Evolutionary conservation across 2,797 vertebrate species (phyloP), one percentile per base, ranked within the genome.

Genomic region (Acridotheres tristis): DNA sequence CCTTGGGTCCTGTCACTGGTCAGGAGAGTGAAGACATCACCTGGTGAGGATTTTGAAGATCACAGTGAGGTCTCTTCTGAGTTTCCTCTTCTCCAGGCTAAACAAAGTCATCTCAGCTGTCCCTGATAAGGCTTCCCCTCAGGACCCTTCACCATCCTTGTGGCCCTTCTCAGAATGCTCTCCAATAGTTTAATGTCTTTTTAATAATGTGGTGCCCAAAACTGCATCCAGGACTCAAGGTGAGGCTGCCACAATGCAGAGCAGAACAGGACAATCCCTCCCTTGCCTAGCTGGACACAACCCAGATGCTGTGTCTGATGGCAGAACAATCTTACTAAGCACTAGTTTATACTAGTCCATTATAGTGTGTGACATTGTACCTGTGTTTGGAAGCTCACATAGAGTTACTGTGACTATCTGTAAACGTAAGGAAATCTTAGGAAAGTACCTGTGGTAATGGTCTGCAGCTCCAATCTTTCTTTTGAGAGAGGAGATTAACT

Each of bases 131-230:
- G 6, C 57, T 69, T 63, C 27, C 20, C 20, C 29, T 57, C 5
- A 1, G 38, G 15, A 43, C 2, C 8, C 23, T 58, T 77, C 29
- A 45, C 12, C 29, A 40, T 32, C 17, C 9, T 51, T 0, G 0
- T 58, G 21, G 29, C 25, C 10, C 38, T 58, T 62, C 29, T 77
- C 66, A 71, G 51, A n/a, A 34, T n/a, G 29, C 17, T 71, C 25
- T 51, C n/a, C 23, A 69, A 34, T 6, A 57, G 5, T 42, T 63
- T 45, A 69, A 19, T 51, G 18, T 58, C 36, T 57, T 45, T 89
- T 38, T 51, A 51, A 40, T 18, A 34, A 11, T 57, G 16, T n/a
- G 10, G 8, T 51, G n/a, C 12, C n/a, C 50, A 30, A 40, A 76
- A 40, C 45, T 63, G 38, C 14, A 8, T n/a, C 38, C n/a, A 38